Percentiles rank a stretch among this genome's conserved stretches.
phyloP scores from a whole-genome alignment of 2,797 vertebrate genomes.

The Amazona ochrocephala region DNA sequence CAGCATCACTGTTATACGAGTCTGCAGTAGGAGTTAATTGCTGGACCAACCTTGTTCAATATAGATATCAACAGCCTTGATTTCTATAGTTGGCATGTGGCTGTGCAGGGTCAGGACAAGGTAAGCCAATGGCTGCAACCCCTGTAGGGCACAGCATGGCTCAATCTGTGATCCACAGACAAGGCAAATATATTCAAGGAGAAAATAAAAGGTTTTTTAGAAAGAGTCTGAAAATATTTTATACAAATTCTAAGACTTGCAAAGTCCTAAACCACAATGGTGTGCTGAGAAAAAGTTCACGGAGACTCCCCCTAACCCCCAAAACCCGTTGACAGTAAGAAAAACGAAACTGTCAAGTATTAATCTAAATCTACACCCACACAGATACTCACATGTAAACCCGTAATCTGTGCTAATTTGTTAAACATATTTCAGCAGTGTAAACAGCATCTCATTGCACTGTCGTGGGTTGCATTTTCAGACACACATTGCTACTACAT shows the following conservation, averaged over 20 bases:
- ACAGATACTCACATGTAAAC: background rate
- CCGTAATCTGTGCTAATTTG: background rate
- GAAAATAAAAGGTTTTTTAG: background rate
- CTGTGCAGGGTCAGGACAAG: background rate
- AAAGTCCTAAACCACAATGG: background rate
- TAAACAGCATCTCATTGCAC: background rate
- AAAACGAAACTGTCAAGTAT: background rate
- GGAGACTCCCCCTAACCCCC: background rate
- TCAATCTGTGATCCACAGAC: background rate
- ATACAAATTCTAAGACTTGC: background rate
- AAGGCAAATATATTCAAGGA: background rate
- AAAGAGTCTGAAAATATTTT: background rate
- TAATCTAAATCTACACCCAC: background rate
- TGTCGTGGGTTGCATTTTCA: background rate
- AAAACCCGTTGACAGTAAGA: accelerated
- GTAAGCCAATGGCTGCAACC: background rate
- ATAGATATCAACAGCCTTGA: background rate
- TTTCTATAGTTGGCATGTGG: background rate
- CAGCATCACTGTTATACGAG: background rate
- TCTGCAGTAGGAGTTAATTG: background rate
- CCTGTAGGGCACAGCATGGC: background rate
- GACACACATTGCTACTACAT: background rate
- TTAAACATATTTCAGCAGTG: background rate
- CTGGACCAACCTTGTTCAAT: background rate
- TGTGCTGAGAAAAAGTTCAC: background rate